Evolutionary conservation across 2,888 invertebrate genomes (phyloP), one percentile per base, ranked within the genome.

Genomic region (Drosophila testacea): DNA sequence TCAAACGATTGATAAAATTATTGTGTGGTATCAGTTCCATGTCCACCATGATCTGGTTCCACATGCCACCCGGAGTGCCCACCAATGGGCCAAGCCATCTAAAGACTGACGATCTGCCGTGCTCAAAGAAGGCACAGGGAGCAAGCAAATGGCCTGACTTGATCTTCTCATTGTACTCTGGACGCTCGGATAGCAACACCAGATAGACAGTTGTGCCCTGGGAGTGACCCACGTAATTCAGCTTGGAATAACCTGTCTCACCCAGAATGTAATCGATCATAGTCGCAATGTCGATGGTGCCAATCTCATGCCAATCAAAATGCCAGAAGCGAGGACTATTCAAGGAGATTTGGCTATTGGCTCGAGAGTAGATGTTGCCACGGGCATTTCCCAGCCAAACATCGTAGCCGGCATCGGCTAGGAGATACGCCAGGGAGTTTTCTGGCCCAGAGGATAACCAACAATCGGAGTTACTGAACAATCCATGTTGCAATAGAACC

Each of bases 281-380:
- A 9, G 90, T 75, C 0, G 92, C 79, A 6, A 92, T 59, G 67
- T 92, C 92, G 89, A 96, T 95, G 46, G 95, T 92, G 1, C 96
- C 98, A 93, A 98, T 96, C 92, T 99, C 97, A 89, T 98, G 97
- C 94, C 96, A 98, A 81, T 97, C 97, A 56, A 92, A 92, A 38
- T 88, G 82, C 92, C 92, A 92, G 69, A 91, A 92, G 34, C 72
- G 77, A 16, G 80, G 77, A 52, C 56, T 80, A 4, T 89, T 80
- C 0, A 92, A 74, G 4, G 91, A 89, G 9, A 93, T 88, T 5
- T 77, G 86, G 1, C 88, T 79, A 79, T 91, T 90, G 11, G 75
- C 60, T 2, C 89, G 77, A 2, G 92, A 92, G 55, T 91, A 92
- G 5, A 88, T 86, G 41, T 91, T 92, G 3, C 92, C 92, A 6